Percentiles rank a stretch among this genome's conserved stretches.
Evolutionary conservation across 2,888 invertebrate species (phyloP).

Genomic region (Stenotaenia linearis): DNA sequence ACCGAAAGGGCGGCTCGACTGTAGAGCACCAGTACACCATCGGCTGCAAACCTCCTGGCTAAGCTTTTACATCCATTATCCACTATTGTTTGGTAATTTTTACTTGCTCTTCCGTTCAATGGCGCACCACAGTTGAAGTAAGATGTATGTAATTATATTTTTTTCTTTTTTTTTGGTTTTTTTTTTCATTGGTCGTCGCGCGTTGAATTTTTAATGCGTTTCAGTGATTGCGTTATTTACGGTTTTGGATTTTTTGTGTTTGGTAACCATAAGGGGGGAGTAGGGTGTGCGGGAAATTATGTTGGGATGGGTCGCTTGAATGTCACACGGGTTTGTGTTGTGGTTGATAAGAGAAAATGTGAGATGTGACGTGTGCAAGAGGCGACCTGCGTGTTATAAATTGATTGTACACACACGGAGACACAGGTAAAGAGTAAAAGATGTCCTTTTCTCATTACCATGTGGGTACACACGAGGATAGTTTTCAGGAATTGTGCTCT

Average conservation of each 20-base stretch:
- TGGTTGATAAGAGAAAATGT: not conserved
- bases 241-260: too few species aligned
- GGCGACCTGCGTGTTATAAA: not conserved
- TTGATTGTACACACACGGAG: not conserved
- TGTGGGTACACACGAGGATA: not conserved
- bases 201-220: not conserved
- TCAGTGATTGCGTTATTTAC: not conserved
- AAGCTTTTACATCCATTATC: not conserved
- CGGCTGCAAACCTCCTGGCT: not conserved
- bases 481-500: not conserved
- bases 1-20: not conserved
- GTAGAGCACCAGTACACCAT: not conserved
- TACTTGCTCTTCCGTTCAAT: not conserved
- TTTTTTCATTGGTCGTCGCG: not conserved
- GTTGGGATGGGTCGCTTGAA: conserved; percentile 4
- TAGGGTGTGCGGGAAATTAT: not conserved
- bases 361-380: not conserved
- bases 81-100: not conserved
- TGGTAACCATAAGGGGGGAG: too few species aligned
- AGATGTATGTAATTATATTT: not conserved
- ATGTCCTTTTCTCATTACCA: not conserved
- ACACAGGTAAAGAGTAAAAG: not conserved
- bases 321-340: not conserved
- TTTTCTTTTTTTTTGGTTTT: not conserved
- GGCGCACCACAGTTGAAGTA: not conserved